Percentiles rank a stretch among this genome's conserved stretches.
phyloP scores from a whole-genome alignment of 2,113 vertebrate genomes.

The Crypturellus undulatus region DNA sequence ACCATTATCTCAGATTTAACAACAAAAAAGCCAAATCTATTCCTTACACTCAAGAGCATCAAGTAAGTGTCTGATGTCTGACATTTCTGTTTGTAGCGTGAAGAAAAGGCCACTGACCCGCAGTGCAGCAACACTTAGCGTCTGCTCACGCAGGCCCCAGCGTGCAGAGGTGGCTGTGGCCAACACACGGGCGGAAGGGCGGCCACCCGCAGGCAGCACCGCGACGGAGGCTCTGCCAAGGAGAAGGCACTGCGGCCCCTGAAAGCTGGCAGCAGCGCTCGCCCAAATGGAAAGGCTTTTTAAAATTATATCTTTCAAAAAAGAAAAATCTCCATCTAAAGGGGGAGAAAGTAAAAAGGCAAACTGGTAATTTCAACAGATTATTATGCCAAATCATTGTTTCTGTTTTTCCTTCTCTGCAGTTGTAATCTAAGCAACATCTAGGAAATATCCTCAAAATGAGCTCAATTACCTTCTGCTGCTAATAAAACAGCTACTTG shows the following conservation, averaged over 20 bases:
- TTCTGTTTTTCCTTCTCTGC: neutral
- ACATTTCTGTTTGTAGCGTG: neutral
- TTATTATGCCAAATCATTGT: neutral
- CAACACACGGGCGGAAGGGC: neutral
- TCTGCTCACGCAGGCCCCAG: neutral
- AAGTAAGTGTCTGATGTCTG: neutral
- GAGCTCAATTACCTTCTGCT: neutral
- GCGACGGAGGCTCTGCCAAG: neutral
- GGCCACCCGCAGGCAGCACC: neutral
- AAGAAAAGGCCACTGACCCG: neutral
- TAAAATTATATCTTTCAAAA: neutral
- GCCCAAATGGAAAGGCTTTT: neutral
- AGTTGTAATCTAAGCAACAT: neutral
- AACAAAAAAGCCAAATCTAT: neutral
- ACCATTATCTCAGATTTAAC: neutral
- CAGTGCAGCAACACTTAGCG: neutral
- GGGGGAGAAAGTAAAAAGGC: neutral
- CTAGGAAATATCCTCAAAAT: neutral
- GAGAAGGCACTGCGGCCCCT: neutral
- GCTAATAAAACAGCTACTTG: neutral
- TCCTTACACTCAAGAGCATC: neutral
- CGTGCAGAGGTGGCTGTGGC: fast-evolving
- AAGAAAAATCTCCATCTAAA: neutral
- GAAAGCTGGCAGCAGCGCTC: neutral
- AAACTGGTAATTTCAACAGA: neutral